Evolutionary conservation across 2,113 vertebrate species (phyloP), one percentile per base, ranked within the genome.

Genomic region (Rostratula benghalensis): DNA sequence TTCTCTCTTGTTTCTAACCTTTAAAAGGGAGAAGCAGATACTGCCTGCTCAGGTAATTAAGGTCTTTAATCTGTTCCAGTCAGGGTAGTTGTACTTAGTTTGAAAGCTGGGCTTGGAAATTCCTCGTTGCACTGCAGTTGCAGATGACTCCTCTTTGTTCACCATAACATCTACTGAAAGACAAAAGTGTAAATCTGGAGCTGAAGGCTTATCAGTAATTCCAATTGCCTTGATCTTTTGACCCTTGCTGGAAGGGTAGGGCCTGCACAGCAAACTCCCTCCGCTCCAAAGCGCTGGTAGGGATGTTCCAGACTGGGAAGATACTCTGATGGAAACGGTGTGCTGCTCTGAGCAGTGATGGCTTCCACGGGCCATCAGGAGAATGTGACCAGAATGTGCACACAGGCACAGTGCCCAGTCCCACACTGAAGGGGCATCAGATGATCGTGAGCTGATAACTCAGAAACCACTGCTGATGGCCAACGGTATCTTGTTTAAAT

Each of bases 241-340:
- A 46, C 25, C 10, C 13, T 43, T 21, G 10, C 19, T 10, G 9
- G 50, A 25, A 50, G 31, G 21, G 18, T 4, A 10, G 19, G 5
- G 3, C 7, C 2, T 60, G 9, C 37, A 4, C 19, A n/a, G 8
- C 1, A 30, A 67, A 21, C 39, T 30, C 33, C 4, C 3, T 37
- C 14, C 48, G 33, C 76, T 53, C 20, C 9, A 10, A 17, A 61
- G 37, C 21, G 1, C 1, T 56, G 17, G 11, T 61, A 54, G 30
- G 43, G 46, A 14, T 67, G 46, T 45, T 60, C 31, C 48, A 46
- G 33, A 71, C 53, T 53, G 39, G 9, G 37, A 46, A 27, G 8
- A 3, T 23, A 5, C 39, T 30, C 20, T 15, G 31, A 30, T n/a
- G 64, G 50, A 67, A 41, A 22, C 19, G 6, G 3, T 41, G 22